A percentile compares a stretch with the other conserved stretches of the same genome.
These are phyloP conservation scores for Lacanobia wlatinum DNA, from an alignment of 2,888 invertebrate genomes.

Conservation along the genomic window DNA sequence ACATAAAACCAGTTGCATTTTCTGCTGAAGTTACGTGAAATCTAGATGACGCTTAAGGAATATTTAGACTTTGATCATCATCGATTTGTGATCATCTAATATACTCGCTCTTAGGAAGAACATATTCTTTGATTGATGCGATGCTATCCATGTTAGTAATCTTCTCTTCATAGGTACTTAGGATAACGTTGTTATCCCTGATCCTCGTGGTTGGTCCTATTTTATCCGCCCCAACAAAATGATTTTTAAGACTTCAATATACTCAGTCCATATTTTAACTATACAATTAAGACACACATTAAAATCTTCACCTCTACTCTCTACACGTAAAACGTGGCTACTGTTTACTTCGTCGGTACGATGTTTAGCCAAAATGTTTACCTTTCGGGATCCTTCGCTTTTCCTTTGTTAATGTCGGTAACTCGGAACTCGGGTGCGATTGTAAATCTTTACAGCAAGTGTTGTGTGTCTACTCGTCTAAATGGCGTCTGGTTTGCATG, in stretches of 20 bases:
- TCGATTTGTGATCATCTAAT: too few species aligned
- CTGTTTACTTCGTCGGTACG: constrained; percentile 53
- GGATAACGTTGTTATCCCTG: not conserved
- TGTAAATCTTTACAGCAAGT: constrained; percentile 60
- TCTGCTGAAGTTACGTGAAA: not conserved
- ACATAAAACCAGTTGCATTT: not conserved
- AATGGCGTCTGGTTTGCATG: constrained; percentile 44
- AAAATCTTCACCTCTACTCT: constrained; percentile 27
- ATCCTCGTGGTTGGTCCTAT: not conserved
- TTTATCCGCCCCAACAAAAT: too few species aligned
- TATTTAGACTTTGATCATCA: not conserved
- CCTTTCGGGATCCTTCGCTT: constrained; percentile 55
- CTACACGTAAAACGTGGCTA: constrained; percentile 45
- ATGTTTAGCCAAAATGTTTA: constrained; percentile 62
- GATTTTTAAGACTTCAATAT: not conserved
- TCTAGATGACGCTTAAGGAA: not conserved
- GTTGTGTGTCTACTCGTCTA: constrained; percentile 54
- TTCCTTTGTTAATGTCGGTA: constrained; percentile 58
- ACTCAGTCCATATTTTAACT: constrained; percentile 8
- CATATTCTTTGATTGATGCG: not conserved
- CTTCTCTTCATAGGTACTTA: not conserved
- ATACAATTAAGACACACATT: constrained; percentile 12
- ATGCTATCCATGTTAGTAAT: not conserved
- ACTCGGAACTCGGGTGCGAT: constrained; percentile 47
- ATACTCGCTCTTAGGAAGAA: too few species aligned